These are phyloP conservation scores for Pinctada fucata DNA, from an alignment of 2,888 invertebrate genomes.

Conservation along the genomic window DNA sequence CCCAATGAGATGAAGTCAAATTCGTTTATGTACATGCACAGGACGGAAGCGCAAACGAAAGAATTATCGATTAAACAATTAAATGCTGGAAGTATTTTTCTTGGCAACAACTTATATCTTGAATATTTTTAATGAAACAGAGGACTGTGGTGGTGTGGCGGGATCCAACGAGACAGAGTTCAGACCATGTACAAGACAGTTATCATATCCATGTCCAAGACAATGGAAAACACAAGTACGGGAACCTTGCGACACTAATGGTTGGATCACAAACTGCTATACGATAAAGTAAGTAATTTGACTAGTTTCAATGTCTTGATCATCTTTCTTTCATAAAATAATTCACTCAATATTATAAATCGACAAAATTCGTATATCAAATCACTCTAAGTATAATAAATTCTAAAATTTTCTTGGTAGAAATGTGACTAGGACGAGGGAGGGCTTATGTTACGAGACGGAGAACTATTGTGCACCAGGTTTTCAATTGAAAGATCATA, in stretches of 20 bases:
- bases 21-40: too few species aligned
- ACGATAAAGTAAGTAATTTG: conserved; percentile 4
- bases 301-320: too few species aligned
- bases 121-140: not conserved
- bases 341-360: too few species aligned
- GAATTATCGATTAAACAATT: too few species aligned
- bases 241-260: not conserved
- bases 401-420: not conserved
- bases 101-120: too few species aligned
- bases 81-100: too few species aligned
- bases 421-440: conserved; percentile 3
- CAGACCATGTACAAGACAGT: not conserved
- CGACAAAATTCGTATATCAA: too few species aligned
- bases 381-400: too few species aligned
- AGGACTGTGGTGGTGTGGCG: conserved; percentile 6
- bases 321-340: too few species aligned
- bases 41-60: too few species aligned
- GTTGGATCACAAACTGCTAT: conserved; percentile 13
- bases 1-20: too few species aligned
- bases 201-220: not conserved
- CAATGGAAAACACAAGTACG: conserved; percentile 5
- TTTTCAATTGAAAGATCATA: conserved; percentile 4
- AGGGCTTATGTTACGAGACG: conserved; percentile 2
- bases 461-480: conserved; percentile 9
- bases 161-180: not conserved